Evolutionary conservation across 1,140 invertebrate species (phyloP).

Genomic region (Calycopis cecrops): DNA sequence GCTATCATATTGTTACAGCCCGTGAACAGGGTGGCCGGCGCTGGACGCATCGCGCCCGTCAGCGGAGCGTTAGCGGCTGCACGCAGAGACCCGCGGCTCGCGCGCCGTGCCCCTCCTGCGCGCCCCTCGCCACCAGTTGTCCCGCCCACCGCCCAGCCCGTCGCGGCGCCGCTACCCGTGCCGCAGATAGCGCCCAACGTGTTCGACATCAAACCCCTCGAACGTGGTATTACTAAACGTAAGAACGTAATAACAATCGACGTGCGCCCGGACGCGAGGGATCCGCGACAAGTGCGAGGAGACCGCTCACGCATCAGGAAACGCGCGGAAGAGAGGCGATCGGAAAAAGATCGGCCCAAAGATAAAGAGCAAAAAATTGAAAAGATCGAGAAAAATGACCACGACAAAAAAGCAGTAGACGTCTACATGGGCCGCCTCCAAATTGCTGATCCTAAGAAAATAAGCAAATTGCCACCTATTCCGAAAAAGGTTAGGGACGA

Average conservation of each 20-base stretch:
- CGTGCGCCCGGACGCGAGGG: slow-evolving; percentile 37
- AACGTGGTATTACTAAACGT: slow-evolving; percentile 50
- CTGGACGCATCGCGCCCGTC: slow-evolving; percentile 79
- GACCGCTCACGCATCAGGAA: slow-evolving; percentile 8
- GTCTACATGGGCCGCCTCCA: slow-evolving; percentile 38
- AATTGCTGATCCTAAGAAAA: slow-evolving; percentile 43
- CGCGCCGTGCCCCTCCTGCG: slow-evolving; percentile 23
- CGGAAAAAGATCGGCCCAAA: slow-evolving; percentile 8
- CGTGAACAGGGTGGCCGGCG: slow-evolving; percentile 44
- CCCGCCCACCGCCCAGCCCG: slow-evolving; percentile 8
- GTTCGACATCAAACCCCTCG: slow-evolving; percentile 60
- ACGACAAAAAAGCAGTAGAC: slow-evolving; percentile 24
- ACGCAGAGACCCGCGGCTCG: slow-evolving; percentile 57
- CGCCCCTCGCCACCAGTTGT: slow-evolving; percentile 18
- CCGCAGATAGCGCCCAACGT: slow-evolving; percentile 34
- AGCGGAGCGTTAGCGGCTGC: slow-evolving; percentile 77
- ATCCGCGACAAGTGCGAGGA: slow-evolving; percentile 29
- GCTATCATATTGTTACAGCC: slow-evolving; percentile 36
- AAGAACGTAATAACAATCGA: slow-evolving; percentile 67
- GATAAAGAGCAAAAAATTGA: slow-evolving; percentile 14
- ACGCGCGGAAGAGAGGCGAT: slow-evolving; percentile 16
- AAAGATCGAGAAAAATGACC: slow-evolving; percentile 16
- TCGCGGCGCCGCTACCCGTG: slow-evolving; percentile 27
- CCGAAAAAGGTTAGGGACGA: slow-evolving; percentile 54
- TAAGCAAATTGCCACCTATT: slow-evolving; percentile 63